Evolutionary conservation across 1,140 invertebrate genomes (phyloP), one percentile per base, ranked within the genome.

Genomic region (Melitaea cinxia): DNA sequence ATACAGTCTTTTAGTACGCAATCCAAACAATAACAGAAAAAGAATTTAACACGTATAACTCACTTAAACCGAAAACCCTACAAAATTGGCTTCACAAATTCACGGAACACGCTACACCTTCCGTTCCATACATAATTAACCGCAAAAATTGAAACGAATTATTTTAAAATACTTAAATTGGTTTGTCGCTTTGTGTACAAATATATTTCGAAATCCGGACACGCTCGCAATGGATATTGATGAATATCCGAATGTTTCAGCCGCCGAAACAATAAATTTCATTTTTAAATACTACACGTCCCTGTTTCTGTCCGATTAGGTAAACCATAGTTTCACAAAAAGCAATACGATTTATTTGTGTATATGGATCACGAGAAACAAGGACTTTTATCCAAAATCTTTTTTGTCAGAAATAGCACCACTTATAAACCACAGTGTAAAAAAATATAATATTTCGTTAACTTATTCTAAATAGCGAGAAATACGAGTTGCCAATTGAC

Each of bases 91-190:
- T 21, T 12, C 10, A 9, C 42, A 4, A 47, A 23, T 47, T 47
- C 12, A 0, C 1, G 21, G 6, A 47, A 9, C 35, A 14, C 17
- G 19, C 23, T 47, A 9, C 35, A 14, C 17, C 9, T 47, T 47
- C 9, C 12, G 4, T 23, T 23, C 21, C 42, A 19, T 12, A 12
- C 17, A 5, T 47, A 47, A 47, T 47, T 23, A 47, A 47, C 42
- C 42, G 14, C 42, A 47, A 23, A 47, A 47, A 47, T 47, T 47
- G 19, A 47, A 47, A 21, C 42, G 19, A 24, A 47, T 23, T 23
- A 47, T 47, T 47, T 47, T 47, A 12, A 47, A 47, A 21, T 21
- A 17, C 42, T 47, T 21, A 47, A 47, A 47, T 47, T 24, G 42
- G 42, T 47, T 47, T 47, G 35, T 39, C 35, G 33, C n/a, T 3